Conservation (phyloP, 1,140 invertebrate genomes). For the Schlechtendalia chinensis region DNA sequence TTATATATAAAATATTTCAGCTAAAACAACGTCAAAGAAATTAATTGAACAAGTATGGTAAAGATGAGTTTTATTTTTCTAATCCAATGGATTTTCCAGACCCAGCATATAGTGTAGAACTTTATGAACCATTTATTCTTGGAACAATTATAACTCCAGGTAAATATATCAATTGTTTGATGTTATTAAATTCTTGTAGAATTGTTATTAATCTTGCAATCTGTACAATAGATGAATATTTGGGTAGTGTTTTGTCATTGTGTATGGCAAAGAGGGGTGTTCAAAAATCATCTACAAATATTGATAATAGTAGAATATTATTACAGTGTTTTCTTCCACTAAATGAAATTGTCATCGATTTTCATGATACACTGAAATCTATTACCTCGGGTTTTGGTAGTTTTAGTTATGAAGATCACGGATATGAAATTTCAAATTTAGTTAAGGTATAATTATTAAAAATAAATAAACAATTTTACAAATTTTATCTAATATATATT, state of each 20-base stretch:
- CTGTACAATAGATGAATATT: conserved; percentile 63
- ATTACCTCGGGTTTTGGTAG: conserved; percentile 91
- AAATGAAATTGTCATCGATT: conserved; percentile 91
- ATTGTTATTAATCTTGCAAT: neutral
- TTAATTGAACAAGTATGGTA: conserved; percentile 69
- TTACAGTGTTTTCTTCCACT: conserved; percentile 83
- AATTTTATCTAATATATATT: too few relatives aligned
- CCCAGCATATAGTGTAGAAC: conserved; percentile 66
- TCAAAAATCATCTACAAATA: conserved; percentile 70
- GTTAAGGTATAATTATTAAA: conserved; percentile 59
- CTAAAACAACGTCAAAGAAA: conserved; percentile 69
- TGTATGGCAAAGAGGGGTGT: conserved; percentile 77
- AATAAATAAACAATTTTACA: neutral
- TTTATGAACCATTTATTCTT: conserved; percentile 82
- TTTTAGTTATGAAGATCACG: conserved; percentile 91
- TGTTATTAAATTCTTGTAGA: neutral
- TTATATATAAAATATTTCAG: conserved; percentile 54
- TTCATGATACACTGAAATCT: conserved; percentile 89
- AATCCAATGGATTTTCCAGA: conserved; percentile 84
- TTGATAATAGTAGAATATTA: conserved; percentile 80
- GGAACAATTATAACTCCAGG: conserved; percentile 59
- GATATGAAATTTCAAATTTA: conserved; percentile 52
- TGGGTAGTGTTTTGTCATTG: conserved; percentile 69
- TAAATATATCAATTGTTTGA: conserved; percentile 60
- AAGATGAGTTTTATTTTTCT: conserved; percentile 71